phyloP scores from a whole-genome alignment of 2,888 invertebrate genomes.

The Odontocerum albicorne region DNA sequence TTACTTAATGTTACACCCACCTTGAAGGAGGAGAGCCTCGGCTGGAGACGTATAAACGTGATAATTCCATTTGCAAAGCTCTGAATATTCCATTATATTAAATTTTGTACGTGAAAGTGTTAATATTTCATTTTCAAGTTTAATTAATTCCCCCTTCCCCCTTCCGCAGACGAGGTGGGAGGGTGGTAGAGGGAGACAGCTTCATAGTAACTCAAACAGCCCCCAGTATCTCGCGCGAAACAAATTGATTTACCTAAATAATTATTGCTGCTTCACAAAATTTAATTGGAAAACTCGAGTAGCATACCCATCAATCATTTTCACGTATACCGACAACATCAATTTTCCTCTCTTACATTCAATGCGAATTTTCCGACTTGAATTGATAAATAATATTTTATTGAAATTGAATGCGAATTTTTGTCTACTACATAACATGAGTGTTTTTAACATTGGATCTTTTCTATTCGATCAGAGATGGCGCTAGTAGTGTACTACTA shows the following conservation, averaged over 20 bases:
- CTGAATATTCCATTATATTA: slow-evolving; percentile 47
- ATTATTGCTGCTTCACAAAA: slow-evolving; percentile 64
- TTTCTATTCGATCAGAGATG: slow-evolving; percentile 52
- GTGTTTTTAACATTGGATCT: no score
- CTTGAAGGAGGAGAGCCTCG: not conserved
- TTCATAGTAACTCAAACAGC: slow-evolving; percentile 32
- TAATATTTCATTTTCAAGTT: slow-evolving; percentile 62
- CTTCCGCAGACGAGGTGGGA: slow-evolving; percentile 11
- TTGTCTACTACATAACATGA: no score
- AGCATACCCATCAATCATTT: slow-evolving; percentile 32
- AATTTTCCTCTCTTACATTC: no score
- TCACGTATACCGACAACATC: slow-evolving; percentile 43
- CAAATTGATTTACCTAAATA: slow-evolving; percentile 64
- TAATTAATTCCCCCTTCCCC: slow-evolving; percentile 54
- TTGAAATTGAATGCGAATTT: no score
- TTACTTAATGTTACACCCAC: slow-evolving; percentile 1
- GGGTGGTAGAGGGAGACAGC: slow-evolving; percentile 37
- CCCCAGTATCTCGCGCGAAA: slow-evolving; percentile 45
- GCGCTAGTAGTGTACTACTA: slow-evolving; percentile 43
- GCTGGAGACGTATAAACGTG: slow-evolving; percentile 30
- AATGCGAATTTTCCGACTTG: no score
- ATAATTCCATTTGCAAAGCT: slow-evolving; percentile 50
- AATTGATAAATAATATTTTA: no score
- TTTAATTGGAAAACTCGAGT: slow-evolving; percentile 64
- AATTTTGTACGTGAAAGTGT: slow-evolving; percentile 61